These are phyloP conservation scores for Eutrigla gurnardus DNA, from an alignment of 2,797 vertebrate genomes.

Conservation along the genomic window DNA sequence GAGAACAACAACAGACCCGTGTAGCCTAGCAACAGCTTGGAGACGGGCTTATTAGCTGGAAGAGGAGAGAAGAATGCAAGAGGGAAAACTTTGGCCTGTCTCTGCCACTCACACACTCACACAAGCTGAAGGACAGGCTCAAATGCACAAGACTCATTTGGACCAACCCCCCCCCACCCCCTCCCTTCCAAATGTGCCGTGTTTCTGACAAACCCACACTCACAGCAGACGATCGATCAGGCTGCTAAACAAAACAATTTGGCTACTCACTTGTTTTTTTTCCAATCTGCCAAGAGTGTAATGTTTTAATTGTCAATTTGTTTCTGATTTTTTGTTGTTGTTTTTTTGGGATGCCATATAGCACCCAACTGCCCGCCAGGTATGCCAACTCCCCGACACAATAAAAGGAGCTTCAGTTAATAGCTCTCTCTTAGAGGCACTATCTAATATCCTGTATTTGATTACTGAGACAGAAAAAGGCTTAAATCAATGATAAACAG, in stretches of 20 bases:
- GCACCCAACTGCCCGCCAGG: conserved; percentile 42
- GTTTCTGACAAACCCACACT: conserved; percentile 48
- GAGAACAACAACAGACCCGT: conserved; percentile 73
- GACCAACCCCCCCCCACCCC: conserved; percentile 16
- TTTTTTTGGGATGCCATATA: conserved; percentile 22
- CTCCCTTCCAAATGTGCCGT: conserved; percentile 25
- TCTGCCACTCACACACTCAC: conserved; percentile 52
- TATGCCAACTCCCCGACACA: conserved; percentile 47
- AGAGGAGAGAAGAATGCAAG: conserved; percentile 58
- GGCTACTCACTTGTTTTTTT: conserved; percentile 42
- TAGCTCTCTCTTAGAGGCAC: conserved; percentile 45
- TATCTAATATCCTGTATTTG: conserved; percentile 60
- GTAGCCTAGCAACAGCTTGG: conserved; percentile 85
- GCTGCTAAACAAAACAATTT: conserved; percentile 59
- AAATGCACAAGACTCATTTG: conserved; percentile 34
- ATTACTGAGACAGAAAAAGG: conserved; percentile 45
- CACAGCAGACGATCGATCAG: conserved; percentile 66
- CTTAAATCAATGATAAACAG: conserved; percentile 56
- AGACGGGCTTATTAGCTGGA: conserved; percentile 72
- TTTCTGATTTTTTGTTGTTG: conserved; percentile 34
- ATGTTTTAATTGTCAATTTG: conserved; percentile 73
- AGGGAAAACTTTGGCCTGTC: conserved; percentile 73
- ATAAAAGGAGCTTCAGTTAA: conserved; percentile 59
- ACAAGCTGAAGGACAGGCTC: conserved; percentile 46
- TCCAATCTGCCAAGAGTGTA: conserved; percentile 52